Base-by-base conservation (phyloP, 2,888 invertebrate species). In the Heterodera filipjevi region DNA sequence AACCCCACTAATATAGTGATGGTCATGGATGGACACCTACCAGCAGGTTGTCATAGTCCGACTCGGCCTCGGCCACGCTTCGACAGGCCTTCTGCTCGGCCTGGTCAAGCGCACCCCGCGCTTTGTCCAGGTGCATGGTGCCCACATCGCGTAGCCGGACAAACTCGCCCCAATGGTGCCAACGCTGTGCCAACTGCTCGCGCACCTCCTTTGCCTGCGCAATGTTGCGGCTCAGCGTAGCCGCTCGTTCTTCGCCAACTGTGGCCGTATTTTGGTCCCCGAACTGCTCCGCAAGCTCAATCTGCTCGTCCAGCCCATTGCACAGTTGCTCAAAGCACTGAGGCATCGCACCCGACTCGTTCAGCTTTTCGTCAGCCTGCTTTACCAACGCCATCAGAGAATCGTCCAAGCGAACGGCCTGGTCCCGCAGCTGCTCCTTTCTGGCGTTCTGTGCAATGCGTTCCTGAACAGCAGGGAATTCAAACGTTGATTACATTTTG, bases 141-240 rank as follows among this genome's bases (percentile, higher is more conserved):
- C 84, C 81, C 14, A 78, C 77, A 53, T 86, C 85, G 27, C 84
- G 84, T 44, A 81, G 79, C 3, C 77, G 78, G 10, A 84, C 81
- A 66, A 86, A 86, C 66, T 64, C n/a, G 33, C 10, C 30, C 80
- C 80, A 80, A 33, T 35, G 33, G 30, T 72, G 59, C 71, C 71
- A 59, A 14, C 68, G 64, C 33, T 81, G 68, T n/a, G 27, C 81
- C 19, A 66, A 27, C 53, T 19, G 46, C 35, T 80, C 32, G 22
- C 64, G 59, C 27, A 68, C 68, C 22, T 33, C 32, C n/a, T 79
- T 33, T 27, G 80, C 80, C 49, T 81, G 53, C 32, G 76, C 81
- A 71, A 78, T 71, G n/a, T n/a, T n/a, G n/a, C n/a, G n/a, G n/a
- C n/a, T n/a, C n/a, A n/a, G n/a, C n/a, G n/a, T n/a, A n/a, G n/a